phyloP scores from a whole-genome alignment of 2,113 vertebrate species.

The Mustela lutreola region DNA sequence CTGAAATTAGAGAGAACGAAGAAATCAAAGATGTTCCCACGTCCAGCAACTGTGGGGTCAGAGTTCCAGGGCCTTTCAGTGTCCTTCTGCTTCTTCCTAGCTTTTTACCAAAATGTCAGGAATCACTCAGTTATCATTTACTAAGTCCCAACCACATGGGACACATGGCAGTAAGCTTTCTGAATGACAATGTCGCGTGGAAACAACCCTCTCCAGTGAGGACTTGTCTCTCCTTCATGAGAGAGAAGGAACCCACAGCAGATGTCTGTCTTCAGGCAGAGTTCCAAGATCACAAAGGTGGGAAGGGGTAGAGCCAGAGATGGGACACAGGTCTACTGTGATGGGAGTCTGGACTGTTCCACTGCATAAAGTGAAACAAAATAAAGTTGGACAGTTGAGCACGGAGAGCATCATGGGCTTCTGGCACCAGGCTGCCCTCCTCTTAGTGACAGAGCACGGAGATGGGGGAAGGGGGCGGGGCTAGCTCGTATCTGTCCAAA shows the following conservation, averaged over 20 bases:
- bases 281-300: not conserved
- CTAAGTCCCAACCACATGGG: not conserved
- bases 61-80: not conserved
- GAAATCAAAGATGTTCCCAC: not conserved
- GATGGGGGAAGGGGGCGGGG: accelerated
- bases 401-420: accelerated
- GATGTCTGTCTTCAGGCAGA: not conserved
- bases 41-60: not conserved
- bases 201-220: not conserved
- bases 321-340: not conserved
- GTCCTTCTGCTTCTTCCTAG: not conserved
- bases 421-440: not conserved
- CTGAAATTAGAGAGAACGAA: not conserved
- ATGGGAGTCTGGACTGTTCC: not conserved
- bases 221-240: not conserved
- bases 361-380: not conserved
- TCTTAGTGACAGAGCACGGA: not conserved
- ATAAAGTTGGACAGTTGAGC: not conserved
- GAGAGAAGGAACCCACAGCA: not conserved
- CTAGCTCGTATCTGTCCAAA: not conserved
- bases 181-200: not conserved
- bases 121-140: not conserved
- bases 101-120: not conserved
- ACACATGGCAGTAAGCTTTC: accelerated
- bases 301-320: not conserved